Percentiles rank a stretch among this genome's conserved stretches.
Evolutionary conservation across 2,888 invertebrate species (phyloP).

Genomic region (Hyposoter didymator): DNA sequence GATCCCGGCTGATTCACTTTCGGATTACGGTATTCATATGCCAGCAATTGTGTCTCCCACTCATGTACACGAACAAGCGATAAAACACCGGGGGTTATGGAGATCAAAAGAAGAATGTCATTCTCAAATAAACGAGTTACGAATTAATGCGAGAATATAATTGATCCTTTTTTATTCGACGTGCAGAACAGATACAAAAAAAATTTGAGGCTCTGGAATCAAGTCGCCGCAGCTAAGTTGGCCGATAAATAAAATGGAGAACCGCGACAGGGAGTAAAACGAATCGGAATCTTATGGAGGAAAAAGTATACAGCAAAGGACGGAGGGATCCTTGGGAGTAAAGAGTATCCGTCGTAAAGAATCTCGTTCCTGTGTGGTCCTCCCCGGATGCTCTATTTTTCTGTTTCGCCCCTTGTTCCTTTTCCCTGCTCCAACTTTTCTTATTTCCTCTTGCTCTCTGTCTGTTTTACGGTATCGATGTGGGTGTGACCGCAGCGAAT

Average conservation of each 20-base stretch:
- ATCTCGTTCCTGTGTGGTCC: conserved; percentile 61
- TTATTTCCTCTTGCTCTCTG: conserved; percentile 46
- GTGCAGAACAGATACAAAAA: not conserved
- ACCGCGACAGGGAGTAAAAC: conserved; percentile 7
- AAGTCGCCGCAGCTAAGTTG: not conserved
- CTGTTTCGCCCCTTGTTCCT: conserved; percentile 44
- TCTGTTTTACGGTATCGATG: conserved; percentile 65
- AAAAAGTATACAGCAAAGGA: conserved; percentile 29
- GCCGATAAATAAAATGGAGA: conserved; percentile 25
- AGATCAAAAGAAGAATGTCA: not conserved
- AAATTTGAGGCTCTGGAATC: conserved; percentile 9
- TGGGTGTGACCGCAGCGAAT: conserved; percentile 79
- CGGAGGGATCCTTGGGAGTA: conserved; percentile 46
- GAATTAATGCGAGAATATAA: not conserved
- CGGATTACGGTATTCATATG: not conserved
- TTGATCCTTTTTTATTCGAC: not conserved
- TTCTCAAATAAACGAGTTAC: not conserved
- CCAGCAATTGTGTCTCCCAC: conserved; percentile 8
- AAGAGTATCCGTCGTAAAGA: conserved; percentile 26
- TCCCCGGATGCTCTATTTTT: conserved; percentile 48
- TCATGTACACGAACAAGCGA: not conserved
- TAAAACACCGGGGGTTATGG: not conserved
- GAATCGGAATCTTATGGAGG: conserved; percentile 18
- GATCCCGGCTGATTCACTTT: conserved; percentile 26
- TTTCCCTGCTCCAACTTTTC: conserved; percentile 25